phyloP scores from a whole-genome alignment of 2,797 vertebrate genomes.

The Notolabrus celidotus region DNA sequence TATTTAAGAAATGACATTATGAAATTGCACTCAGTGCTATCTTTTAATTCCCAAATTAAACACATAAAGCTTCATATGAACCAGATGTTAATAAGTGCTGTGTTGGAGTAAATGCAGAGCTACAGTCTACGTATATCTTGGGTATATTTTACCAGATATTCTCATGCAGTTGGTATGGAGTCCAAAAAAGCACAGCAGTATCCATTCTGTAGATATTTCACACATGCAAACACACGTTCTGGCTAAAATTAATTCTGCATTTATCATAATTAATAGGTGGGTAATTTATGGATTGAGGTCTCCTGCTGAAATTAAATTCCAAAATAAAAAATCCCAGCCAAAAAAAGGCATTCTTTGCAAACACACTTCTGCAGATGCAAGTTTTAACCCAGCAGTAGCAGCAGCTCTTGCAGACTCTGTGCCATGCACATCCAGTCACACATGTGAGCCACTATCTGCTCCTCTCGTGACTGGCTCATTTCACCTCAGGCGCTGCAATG shows the following conservation, averaged over 20 bases:
- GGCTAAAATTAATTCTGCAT: neutral
- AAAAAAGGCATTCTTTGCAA: neutral
- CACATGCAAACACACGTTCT: constrained; percentile 19
- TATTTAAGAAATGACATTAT: constrained; percentile 24
- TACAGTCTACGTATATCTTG: too few relatives aligned
- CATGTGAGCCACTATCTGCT: constrained; percentile 36
- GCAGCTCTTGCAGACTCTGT: constrained; percentile 19
- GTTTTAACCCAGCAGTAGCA: constrained; percentile 34
- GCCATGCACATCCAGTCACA: constrained; percentile 60
- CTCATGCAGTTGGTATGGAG: constrained; percentile 28
- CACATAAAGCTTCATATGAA: constrained; percentile 20
- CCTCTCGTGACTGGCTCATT: constrained; percentile 67
- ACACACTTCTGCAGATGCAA: constrained; percentile 31
- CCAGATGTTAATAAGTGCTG: constrained; percentile 46
- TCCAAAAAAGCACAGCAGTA: constrained; percentile 1
- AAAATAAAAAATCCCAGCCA: neutral
- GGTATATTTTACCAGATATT: too few relatives aligned
- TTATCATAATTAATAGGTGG: constrained; percentile 1
- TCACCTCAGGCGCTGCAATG: constrained; percentile 64
- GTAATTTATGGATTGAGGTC: neutral
- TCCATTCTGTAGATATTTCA: neutral
- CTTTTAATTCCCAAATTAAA: constrained; percentile 13
- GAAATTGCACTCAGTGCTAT: constrained; percentile 18
- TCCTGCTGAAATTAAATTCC: too few relatives aligned
- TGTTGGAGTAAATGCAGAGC: constrained; percentile 21